These are phyloP conservation scores for Drosophila multiciliata DNA, from an alignment of 2,888 invertebrate genomes.

Conservation along the genomic window DNA sequence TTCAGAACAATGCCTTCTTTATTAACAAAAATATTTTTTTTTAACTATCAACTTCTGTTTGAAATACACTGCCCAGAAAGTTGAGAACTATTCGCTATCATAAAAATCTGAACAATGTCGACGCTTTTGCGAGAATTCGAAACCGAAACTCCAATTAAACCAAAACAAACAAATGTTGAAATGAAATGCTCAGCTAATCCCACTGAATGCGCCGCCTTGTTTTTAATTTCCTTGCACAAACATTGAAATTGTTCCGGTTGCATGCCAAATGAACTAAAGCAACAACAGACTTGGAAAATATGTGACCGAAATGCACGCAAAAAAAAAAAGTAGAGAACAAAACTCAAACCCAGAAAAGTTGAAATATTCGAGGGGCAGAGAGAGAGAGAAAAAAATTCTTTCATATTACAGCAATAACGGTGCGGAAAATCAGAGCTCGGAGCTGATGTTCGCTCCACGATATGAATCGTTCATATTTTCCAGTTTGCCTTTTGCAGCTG, in stretches of 20 bases:
- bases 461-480: conserved; percentile 44
- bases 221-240: conserved; percentile 71
- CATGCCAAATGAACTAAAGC: conserved; percentile 68
- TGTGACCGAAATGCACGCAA: conserved; percentile 58
- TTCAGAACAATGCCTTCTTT: background rate
- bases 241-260: conserved; percentile 71
- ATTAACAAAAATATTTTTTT: background rate
- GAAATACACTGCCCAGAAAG: background rate
- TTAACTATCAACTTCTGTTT: background rate
- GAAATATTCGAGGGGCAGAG: conserved; percentile 7
- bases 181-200: conserved; percentile 36
- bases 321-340: conserved; percentile 1
- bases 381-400: conserved; percentile 46
- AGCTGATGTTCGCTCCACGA: conserved; percentile 50
- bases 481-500: conserved; percentile 38
- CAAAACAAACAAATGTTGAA: conserved; percentile 35
- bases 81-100: background rate
- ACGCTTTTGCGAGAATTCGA: conserved; percentile 3
- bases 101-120: conserved; percentile 11
- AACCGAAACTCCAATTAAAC: conserved; percentile 29
- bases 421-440: conserved; percentile 63
- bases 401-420: conserved; percentile 73
- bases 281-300: conserved; percentile 60
- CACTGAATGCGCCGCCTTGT: conserved; percentile 31
- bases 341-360: conserved; percentile 20